Evolutionary conservation across 2,888 invertebrate genomes (phyloP).

Genomic region (Mactromeris polynyma): DNA sequence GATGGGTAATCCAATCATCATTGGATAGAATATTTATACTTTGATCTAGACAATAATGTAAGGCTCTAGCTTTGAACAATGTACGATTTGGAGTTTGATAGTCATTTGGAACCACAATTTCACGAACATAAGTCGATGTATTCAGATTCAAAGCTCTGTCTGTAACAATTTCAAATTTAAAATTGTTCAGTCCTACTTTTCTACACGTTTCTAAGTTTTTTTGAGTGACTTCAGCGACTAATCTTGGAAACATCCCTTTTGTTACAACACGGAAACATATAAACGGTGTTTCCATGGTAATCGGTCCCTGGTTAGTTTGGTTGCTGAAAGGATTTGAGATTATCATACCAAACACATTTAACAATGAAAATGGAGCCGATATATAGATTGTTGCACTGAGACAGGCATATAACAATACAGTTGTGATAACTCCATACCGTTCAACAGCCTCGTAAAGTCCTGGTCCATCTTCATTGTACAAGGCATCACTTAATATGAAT

Average conservation of each 20-base stretch:
- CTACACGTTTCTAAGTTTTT: constrained; percentile 50
- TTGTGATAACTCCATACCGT: not conserved
- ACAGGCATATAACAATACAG: not conserved
- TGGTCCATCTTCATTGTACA: constrained; percentile 12
- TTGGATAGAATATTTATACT: constrained; percentile 52
- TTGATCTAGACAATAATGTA: constrained; percentile 53
- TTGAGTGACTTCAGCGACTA: constrained; percentile 57
- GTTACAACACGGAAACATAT: constrained; percentile 70
- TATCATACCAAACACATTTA: constrained; percentile 8
- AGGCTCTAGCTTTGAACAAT: constrained; percentile 24
- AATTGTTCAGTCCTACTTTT: constrained; percentile 72
- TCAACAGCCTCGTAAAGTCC: not conserved
- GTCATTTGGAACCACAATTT: constrained; percentile 46
- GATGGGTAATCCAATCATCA: constrained; percentile 60
- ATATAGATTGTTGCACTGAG: constrained; percentile 9
- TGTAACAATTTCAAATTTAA: constrained; percentile 69
- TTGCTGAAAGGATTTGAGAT: constrained; percentile 24
- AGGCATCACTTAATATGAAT: not conserved
- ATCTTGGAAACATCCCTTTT: not conserved
- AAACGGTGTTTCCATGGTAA: constrained; percentile 59
- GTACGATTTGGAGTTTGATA: constrained; percentile 47
- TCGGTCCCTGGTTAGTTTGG: not conserved
- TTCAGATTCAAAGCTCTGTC: not conserved
- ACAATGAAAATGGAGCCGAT: not conserved
- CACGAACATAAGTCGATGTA: constrained; percentile 21